Percentiles rank a stretch among this genome's conserved stretches.
Conservation (phyloP, 2,797 vertebrate genomes). For the Yasuhikotakia modesta region DNA sequence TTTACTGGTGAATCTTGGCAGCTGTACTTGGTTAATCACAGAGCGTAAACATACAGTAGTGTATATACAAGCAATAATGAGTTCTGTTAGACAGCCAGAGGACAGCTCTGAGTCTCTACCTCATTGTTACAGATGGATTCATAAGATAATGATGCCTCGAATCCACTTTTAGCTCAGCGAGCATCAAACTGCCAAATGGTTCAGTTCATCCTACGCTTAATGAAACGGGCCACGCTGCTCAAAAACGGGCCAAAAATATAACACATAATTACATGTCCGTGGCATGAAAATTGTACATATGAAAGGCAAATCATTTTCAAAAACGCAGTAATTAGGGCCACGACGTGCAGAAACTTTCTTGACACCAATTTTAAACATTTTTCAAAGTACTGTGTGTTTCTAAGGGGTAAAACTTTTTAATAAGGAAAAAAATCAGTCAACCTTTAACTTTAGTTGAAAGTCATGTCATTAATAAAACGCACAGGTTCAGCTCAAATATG, state of each 20-base stretch:
- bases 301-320: neutral
- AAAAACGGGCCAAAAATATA: conserved; percentile 1
- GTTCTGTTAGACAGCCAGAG: conserved; percentile 48
- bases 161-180: conserved; percentile 43
- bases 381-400: neutral
- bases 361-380: neutral
- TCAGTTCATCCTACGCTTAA: conserved; percentile 22
- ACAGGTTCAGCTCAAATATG: neutral
- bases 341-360: neutral
- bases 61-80: conserved; percentile 57
- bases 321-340: neutral
- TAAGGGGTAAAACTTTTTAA: neutral
- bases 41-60: conserved; percentile 70
- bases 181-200: conserved; percentile 29
- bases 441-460: neutral
- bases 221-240: neutral
- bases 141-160: conserved; percentile 54
- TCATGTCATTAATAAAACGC: neutral
- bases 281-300: neutral
- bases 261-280: neutral
- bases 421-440: neutral
- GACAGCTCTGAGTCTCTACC: conserved; percentile 38
- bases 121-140: conserved; percentile 60
- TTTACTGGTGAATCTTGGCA: conserved; percentile 60
- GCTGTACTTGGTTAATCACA: conserved; percentile 59